Evolutionary conservation across 2,888 invertebrate species (phyloP), one percentile per base, ranked within the genome.

Genomic region (Tineola bisselliella): DNA sequence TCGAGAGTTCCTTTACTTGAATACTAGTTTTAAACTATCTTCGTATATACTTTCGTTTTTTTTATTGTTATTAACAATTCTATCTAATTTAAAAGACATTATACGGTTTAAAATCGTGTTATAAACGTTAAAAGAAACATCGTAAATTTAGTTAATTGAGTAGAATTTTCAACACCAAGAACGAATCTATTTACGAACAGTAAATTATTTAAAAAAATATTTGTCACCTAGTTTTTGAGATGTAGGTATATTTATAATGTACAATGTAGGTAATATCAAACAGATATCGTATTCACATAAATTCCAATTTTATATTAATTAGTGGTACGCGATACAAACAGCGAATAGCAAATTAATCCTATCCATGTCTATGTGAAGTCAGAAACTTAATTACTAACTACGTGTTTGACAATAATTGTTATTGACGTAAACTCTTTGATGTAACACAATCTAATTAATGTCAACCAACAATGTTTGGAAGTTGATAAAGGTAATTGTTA

Each of bases 11-110:
- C 58, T 58, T 33, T 15, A 58, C 13, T 58, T 33, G 33, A 58
- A 31, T 31, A 58, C 19, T 33, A 58, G 58, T 33, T 58, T 58
- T 11, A 58, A 58, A 56, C 56, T 56, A 38, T n/a, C n/a, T n/a
- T n/a, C 18, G 48, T 48, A n/a, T 12, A 48, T 48, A 48, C 48
- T 48, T 48, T 56, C 11, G 18, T 56, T 56, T 56, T 8, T 38
- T 38, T 10, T 38, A 6, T 38, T 38, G 3, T 38, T n/a, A 38
- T 1, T 38, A 10, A 6, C 38, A 38, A 6, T 38, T 38, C 10
- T 38, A 38, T 38, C n/a, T 38, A 38, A 38, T 38, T 38, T 10
- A 38, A 38, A 31, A 31, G 31, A 31, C 6, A n/a, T n/a, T n/a
- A n/a, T n/a, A n/a, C n/a, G n/a, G n/a, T n/a, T n/a, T n/a, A n/a